These are phyloP conservation scores for Tetragonula carbonaria DNA, from an alignment of 2,888 invertebrate genomes.

Conservation along the genomic window DNA sequence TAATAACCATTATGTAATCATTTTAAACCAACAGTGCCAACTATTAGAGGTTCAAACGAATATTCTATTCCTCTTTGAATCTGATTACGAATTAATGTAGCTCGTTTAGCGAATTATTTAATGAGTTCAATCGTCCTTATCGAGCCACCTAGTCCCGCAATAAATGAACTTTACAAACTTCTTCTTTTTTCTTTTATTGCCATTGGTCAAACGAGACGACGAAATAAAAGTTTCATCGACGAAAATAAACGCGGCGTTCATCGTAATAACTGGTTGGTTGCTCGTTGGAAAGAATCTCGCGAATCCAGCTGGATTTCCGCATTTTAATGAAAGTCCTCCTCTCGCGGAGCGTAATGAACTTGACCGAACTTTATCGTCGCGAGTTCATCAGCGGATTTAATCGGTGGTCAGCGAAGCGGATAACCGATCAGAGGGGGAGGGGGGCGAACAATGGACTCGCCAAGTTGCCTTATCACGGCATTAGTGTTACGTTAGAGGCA, in stretches of 20 bases:
- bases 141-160: too few species aligned
- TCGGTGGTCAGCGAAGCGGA: conserved; percentile 58
- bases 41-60: too few species aligned
- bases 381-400: conserved; percentile 59
- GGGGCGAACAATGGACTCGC: conserved; percentile 56
- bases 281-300: not conserved
- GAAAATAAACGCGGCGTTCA: not conserved
- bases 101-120: too few species aligned
- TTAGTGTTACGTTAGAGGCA: conserved; percentile 43
- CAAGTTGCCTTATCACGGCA: conserved; percentile 41
- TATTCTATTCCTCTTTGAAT: too few species aligned
- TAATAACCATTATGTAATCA: too few species aligned
- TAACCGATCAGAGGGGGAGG: conserved; percentile 60
- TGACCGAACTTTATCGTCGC: conserved; percentile 56
- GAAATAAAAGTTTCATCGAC: not conserved
- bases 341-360: conserved; percentile 36
- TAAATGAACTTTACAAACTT: too few species aligned
- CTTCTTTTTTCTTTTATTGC: not conserved
- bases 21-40: too few species aligned
- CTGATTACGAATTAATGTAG: too few species aligned
- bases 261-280: conserved; percentile 26
- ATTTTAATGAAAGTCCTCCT: conserved; percentile 37
- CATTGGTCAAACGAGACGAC: not conserved
- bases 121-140: too few species aligned
- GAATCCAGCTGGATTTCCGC: conserved; percentile 20